Conservation (phyloP, 1,140 invertebrate species). For the Drosophila novamexicana region DNA sequence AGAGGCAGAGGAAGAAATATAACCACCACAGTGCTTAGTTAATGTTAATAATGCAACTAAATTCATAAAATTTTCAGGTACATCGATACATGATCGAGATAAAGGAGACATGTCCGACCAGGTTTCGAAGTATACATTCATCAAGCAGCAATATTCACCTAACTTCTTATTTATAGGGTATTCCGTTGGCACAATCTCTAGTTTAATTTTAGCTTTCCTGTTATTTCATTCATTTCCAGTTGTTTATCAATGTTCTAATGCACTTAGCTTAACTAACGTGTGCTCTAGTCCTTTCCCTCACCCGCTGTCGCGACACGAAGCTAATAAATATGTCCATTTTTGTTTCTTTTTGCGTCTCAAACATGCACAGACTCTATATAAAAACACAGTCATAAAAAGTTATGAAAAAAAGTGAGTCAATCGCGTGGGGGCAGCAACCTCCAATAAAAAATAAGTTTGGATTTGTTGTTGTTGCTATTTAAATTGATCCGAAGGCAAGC, state of each 20-base stretch:
- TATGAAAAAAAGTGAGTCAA: constrained; percentile 33
- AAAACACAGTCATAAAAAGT: constrained; percentile 2
- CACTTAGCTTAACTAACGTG: constrained; percentile 11
- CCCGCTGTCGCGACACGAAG: constrained; percentile 27
- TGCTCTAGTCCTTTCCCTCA: not conserved
- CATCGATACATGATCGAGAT: no score
- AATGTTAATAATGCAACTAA: no score
- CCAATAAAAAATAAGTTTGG: constrained; percentile 64
- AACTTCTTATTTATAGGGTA: constrained; percentile 2
- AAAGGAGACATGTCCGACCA: no score
- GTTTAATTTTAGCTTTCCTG: not conserved
- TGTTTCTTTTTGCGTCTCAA: constrained; percentile 6
- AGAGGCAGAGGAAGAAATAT: no score
- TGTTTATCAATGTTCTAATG: constrained; percentile 6
- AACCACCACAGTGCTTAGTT: no score
- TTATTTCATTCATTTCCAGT: not conserved
- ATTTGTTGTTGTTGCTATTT: constrained; percentile 19
- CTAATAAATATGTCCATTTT: constrained; percentile 55
- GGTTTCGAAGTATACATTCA: no score
- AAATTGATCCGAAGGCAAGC: constrained; percentile 44
- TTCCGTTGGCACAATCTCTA: not conserved
- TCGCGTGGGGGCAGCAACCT: constrained; percentile 71
- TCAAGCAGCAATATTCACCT: no score
- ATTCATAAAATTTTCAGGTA: no score
- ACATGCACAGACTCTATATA: not conserved